phyloP scores from a whole-genome alignment of 2,888 invertebrate genomes.

The Villa cingulata region DNA sequence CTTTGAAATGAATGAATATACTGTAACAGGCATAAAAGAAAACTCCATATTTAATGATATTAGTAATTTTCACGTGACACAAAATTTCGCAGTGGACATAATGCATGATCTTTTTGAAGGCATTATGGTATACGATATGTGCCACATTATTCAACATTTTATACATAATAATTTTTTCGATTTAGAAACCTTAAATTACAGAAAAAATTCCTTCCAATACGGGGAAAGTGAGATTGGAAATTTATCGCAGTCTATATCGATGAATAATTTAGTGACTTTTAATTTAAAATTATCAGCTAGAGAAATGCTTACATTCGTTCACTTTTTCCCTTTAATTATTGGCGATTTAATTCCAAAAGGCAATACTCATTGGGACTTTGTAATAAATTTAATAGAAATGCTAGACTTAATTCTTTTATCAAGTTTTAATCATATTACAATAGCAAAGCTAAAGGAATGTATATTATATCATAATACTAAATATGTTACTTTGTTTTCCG shows the following conservation, averaged over 20 bases:
- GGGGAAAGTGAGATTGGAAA: neutral
- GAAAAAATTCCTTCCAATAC: neutral
- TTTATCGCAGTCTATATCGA: neutral
- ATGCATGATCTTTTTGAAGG: slow-evolving; percentile 4
- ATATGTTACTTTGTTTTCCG: neutral
- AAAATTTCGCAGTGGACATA: neutral
- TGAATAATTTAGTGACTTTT: neutral
- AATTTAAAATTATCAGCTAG: neutral
- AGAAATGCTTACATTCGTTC: neutral
- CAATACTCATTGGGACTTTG: neutral
- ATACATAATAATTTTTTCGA: neutral
- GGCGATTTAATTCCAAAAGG: neutral
- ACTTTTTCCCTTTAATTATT: neutral
- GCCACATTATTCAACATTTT: neutral
- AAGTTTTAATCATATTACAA: neutral
- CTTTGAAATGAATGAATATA: neutral
- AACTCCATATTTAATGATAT: slow-evolving; percentile 1
- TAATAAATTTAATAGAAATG: neutral
- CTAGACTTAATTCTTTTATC: neutral
- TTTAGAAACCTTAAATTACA: neutral
- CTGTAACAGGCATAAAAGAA: neutral
- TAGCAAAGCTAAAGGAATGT: neutral
- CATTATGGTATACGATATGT: neutral
- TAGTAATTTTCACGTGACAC: neutral
- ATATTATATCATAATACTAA: neutral